A percentile compares a stretch with the other conserved stretches of the same genome.
These are phyloP conservation scores for Anoura caudifer DNA, from an alignment of 2,113 vertebrate species.

Conservation along the genomic window DNA sequence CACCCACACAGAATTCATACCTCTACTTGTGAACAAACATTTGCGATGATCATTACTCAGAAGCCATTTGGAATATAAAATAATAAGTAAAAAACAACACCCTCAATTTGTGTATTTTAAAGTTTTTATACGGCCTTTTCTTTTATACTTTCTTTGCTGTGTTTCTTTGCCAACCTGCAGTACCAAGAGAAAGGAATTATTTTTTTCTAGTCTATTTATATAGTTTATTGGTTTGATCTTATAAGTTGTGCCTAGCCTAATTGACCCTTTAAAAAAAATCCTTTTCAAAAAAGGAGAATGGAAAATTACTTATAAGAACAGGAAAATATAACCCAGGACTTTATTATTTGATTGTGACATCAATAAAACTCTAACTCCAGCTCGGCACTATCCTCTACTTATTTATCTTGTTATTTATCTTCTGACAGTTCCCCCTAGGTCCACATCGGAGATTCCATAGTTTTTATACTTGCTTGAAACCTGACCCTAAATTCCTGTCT, in stretches of 20 bases:
- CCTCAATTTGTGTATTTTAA: background rate
- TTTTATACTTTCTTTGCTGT: conserved; percentile 42
- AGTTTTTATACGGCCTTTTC: conserved; percentile 51
- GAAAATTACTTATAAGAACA: background rate
- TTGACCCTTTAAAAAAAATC: background rate
- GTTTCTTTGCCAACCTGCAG: conserved; percentile 26
- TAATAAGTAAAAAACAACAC: conserved; percentile 74
- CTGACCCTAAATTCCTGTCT: background rate
- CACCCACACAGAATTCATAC: conserved; percentile 31
- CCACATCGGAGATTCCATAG: background rate
- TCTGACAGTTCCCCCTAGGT: background rate
- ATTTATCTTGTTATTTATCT: background rate
- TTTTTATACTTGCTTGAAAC: background rate
- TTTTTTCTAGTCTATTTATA: conserved; percentile 26
- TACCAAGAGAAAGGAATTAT: background rate
- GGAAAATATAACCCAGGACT: background rate
- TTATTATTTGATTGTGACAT: background rate
- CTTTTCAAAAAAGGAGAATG: background rate
- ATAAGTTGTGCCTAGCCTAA: background rate
- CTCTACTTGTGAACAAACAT: conserved; percentile 64
- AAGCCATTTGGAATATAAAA: conserved; percentile 56
- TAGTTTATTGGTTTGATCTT: conserved; percentile 13
- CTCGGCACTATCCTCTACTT: background rate
- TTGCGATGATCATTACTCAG: conserved; percentile 57
- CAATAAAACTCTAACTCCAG: background rate